These are phyloP conservation scores for Psittacula derbiana DNA, from an alignment of 2,797 vertebrate species.

Conservation along the genomic window DNA sequence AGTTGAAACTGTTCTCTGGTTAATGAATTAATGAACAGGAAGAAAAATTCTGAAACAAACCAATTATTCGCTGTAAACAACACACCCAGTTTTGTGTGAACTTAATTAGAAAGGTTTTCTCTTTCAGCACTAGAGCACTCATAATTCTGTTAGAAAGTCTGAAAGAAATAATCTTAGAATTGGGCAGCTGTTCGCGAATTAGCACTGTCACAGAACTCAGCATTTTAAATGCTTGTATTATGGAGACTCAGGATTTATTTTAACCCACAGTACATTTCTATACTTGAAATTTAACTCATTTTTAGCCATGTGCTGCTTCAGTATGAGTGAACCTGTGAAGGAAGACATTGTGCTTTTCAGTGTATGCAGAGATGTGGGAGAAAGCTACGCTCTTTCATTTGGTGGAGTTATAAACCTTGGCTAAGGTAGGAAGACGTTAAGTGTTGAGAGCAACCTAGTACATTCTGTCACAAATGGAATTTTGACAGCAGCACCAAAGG, in stretches of 20 bases:
- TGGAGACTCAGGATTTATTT: background rate
- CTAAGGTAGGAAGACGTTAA: background rate
- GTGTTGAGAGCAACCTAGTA: background rate
- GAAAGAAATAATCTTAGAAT: background rate
- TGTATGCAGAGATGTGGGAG: fast-evolving
- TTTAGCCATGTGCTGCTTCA: background rate
- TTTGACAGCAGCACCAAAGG: background rate
- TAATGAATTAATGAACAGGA: background rate
- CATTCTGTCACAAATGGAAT: fast-evolving
- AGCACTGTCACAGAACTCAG: background rate
- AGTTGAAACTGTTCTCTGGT: background rate
- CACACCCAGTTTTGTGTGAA: background rate
- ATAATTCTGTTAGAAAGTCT: background rate
- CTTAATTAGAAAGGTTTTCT: background rate
- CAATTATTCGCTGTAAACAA: background rate
- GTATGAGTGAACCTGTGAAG: fast-evolving
- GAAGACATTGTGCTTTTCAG: fast-evolving
- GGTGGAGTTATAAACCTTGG: background rate
- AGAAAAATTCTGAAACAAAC: background rate
- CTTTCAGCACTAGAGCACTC: background rate
- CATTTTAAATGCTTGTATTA: background rate
- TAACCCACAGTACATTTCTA: background rate
- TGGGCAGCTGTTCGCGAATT: conserved; percentile 9
- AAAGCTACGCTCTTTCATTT: fast-evolving
- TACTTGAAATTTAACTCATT: background rate